Evolutionary conservation across 1,140 invertebrate genomes (phyloP), one percentile per base, ranked within the genome.

Genomic region (Ditylenchus dipsaci): DNA sequence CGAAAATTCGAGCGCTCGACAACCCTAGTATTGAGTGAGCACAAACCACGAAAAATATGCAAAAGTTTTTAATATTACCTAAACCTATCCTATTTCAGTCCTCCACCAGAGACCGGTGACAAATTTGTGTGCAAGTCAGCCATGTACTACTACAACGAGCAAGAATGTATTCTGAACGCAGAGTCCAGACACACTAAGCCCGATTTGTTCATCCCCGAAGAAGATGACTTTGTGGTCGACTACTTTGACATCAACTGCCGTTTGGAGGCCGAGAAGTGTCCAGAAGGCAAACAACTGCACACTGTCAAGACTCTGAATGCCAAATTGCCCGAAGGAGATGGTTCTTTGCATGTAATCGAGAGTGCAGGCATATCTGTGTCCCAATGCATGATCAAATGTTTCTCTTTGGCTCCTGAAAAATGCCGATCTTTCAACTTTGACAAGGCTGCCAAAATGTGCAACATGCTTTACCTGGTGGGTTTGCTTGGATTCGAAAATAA

Each of bases 141-240:
- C 15, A 82, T 82, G 80, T 82, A 82, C 65, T 82, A 82, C 63
- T 82, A 82, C 72, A 82, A 82, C 45, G 80, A 82, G 65, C 81
- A 83, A 63, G 80, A 82, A 53, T 82, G 80, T 59, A 82, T 82
- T 68, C 56, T 82, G 33, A 82, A 82, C 65, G 76, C 81, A 11
- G 80, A 82, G 61, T 80, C 81, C 19, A 70, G 80, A 43, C 66
- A 67, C 43, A 67, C 80, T 9, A 82, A 82, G 56, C 80, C 80
- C 38, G 80, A 82, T 59, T 63, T 82, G n/a, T 83, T 82, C 67
- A 81, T 81, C 56, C 77, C 78, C 19, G 81, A 82, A 63, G 80
- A 82, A 63, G 59, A 61, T 30, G 59, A 61, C 29, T 61, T 61
- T 19, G 23, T 67, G 17, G 80, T 83, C 30, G 80, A 82, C 59